Evolutionary conservation across 2,113 vertebrate species (phyloP).

Genomic region (Labeo catla): DNA sequence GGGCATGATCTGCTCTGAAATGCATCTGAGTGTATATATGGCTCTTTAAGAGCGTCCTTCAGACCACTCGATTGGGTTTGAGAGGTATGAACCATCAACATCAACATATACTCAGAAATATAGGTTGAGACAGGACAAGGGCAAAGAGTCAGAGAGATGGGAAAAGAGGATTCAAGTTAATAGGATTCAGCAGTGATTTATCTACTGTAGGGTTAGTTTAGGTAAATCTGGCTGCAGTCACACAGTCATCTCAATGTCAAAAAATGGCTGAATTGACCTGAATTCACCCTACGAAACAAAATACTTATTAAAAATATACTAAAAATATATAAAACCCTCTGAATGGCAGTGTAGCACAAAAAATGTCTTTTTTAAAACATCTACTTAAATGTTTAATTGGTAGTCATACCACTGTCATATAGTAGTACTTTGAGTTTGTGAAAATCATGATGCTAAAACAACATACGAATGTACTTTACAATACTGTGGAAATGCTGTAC

Average conservation of each 20-base stretch:
- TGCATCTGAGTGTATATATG: not conserved
- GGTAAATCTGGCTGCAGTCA: not conserved
- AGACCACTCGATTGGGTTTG: not conserved
- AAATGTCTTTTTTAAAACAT: too few species aligned
- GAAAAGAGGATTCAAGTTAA: not conserved
- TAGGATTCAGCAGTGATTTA: not conserved
- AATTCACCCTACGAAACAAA: not conserved
- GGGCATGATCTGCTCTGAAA: conserved; percentile 20
- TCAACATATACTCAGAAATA: conserved; percentile 14
- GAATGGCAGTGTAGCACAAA: too few species aligned
- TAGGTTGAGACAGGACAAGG: not conserved
- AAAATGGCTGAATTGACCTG: not conserved
- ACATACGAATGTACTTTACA: not conserved
- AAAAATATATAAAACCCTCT: too few species aligned
- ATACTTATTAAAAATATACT: too few species aligned
- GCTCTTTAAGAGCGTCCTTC: not conserved
- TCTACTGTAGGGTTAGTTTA: not conserved
- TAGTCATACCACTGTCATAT: too few species aligned
- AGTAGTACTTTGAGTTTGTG: too few species aligned
- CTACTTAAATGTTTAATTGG: too few species aligned
- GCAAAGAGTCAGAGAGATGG: not conserved
- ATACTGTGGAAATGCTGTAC: not conserved
- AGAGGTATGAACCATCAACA: conserved; percentile 4
- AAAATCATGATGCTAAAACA: too few species aligned
- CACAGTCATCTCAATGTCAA: not conserved